Percentiles rank a stretch among this genome's conserved stretches.
These are phyloP conservation scores for Terrapene triunguis DNA, from an alignment of 2,113 vertebrate species.

Conservation along the genomic window DNA sequence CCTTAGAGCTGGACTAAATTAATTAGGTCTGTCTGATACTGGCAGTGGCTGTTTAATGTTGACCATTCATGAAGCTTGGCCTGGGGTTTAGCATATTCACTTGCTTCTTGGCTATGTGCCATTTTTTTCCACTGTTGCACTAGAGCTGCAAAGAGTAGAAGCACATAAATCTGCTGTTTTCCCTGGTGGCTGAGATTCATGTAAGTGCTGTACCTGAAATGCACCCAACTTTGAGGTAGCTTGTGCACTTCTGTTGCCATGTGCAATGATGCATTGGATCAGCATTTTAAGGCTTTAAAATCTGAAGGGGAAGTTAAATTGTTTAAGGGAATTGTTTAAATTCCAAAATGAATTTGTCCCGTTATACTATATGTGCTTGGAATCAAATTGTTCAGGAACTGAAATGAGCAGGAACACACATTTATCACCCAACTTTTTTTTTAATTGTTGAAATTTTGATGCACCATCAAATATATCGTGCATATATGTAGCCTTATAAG, in stretches of 20 bases:
- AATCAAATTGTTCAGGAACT: neutral
- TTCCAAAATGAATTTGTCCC: neutral
- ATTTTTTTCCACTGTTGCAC: constrained; percentile 1
- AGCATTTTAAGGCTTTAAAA: neutral
- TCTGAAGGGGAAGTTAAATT: neutral
- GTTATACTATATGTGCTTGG: neutral
- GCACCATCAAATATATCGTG: neutral
- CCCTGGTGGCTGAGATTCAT: neutral
- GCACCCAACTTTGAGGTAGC: neutral
- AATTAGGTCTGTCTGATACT: neutral
- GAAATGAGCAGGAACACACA: neutral
- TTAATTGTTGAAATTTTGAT: constrained; percentile 37
- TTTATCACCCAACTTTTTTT: neutral
- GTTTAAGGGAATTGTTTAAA: neutral
- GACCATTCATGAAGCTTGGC: neutral
- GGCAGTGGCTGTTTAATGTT: neutral
- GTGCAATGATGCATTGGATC: neutral
- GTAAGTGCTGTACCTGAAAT: neutral
- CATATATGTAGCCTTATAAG: constrained; percentile 17
- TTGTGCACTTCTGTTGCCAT: neutral
- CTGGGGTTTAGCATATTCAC: neutral
- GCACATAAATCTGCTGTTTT: neutral
- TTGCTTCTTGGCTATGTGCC: neutral
- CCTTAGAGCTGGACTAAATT: neutral
- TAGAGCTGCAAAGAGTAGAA: neutral